phyloP scores from a whole-genome alignment of 2,113 vertebrate species.

The Sardina pilchardus region DNA sequence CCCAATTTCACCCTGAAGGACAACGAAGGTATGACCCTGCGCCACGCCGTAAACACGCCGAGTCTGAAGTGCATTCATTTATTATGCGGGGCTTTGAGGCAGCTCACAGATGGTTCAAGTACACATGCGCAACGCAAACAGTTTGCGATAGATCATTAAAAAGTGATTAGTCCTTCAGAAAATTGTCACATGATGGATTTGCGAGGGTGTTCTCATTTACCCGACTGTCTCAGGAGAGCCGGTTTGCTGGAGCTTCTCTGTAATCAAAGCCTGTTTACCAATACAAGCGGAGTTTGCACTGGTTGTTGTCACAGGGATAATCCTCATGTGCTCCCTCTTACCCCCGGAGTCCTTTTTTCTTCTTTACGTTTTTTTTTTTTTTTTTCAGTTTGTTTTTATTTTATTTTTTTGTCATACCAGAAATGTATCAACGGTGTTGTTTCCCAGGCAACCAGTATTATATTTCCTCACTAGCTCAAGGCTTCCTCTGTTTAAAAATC shows the following conservation, averaged over 20 bases:
- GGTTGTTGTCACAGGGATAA: constrained; percentile 40
- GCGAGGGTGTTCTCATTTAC: not conserved
- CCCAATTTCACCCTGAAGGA: constrained; percentile 87
- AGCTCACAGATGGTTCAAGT: not conserved
- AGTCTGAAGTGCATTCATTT: not conserved
- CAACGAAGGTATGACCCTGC: constrained; percentile 78
- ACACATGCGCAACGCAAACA: too few relatives aligned
- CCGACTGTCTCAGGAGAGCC: constrained; percentile 22
- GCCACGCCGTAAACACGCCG: not conserved
- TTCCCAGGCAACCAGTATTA: constrained; percentile 47
- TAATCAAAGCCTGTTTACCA: constrained; percentile 34
- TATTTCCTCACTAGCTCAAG: constrained; percentile 33
- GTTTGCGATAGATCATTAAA: not conserved
- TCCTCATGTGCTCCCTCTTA: constrained; percentile 17
- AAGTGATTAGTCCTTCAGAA: not conserved
- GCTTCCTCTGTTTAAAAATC: not conserved
- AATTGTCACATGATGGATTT: not conserved
- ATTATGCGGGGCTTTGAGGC: not conserved
- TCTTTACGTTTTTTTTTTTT: not conserved
- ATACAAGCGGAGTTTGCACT: constrained; percentile 44
- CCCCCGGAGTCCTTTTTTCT: not conserved
- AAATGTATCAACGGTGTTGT: constrained; percentile 37
- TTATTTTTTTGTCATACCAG: constrained; percentile 34
- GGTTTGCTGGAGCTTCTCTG: constrained; percentile 40
- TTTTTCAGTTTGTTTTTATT: not conserved